Evolutionary conservation across 1,140 invertebrate genomes (phyloP), one percentile per base, ranked within the genome.

Genomic region (Drosophila pruinosa): DNA sequence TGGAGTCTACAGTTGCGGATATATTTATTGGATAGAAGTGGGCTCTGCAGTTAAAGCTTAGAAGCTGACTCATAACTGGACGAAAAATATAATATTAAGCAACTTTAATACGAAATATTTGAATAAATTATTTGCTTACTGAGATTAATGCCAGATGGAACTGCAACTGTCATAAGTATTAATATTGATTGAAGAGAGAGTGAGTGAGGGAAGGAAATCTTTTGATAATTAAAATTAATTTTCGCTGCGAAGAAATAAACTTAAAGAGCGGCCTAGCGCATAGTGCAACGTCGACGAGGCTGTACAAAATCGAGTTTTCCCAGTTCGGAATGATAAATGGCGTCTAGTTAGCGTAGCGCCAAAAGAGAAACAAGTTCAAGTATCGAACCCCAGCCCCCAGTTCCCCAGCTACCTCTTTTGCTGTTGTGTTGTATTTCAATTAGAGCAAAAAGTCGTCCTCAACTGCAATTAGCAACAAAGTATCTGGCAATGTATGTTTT

Each of bases 201-300:
- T 19, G 69, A 61, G 76, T 57, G 45, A 38, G 36, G 47, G 41
- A 68, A 15, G 41, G 12, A 15, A 50, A 28, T 50, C 17, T 53
- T 72, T 64, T 52, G 79, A 67, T 78, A 83, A 83, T 83, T 83
- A 83, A 83, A 83, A 83, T 83, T 83, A 83, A 83, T 83, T 83
- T 83, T 83, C 62, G 39, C 36, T 50, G 71, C 12, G 54, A 31
- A 36, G 19, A 34, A 56, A 43, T 34, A 34, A 36, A 26, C 6
- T 14, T 31, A 52, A 26, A 14, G 45, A 39, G 22, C 7, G 45
- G 19, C 10, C 21, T n/a, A n/a, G n/a, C 12, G 10, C 52, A 28
- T 19, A 56, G 7, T 15, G 36, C 28, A 31, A 63, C 64, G 50
- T 74, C 70, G 73, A 74, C 59, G 73, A 74, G 47, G 17, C 58